Base-by-base conservation (phyloP, 2,888 invertebrate genomes). In the Hypomecis punctinalis region DNA sequence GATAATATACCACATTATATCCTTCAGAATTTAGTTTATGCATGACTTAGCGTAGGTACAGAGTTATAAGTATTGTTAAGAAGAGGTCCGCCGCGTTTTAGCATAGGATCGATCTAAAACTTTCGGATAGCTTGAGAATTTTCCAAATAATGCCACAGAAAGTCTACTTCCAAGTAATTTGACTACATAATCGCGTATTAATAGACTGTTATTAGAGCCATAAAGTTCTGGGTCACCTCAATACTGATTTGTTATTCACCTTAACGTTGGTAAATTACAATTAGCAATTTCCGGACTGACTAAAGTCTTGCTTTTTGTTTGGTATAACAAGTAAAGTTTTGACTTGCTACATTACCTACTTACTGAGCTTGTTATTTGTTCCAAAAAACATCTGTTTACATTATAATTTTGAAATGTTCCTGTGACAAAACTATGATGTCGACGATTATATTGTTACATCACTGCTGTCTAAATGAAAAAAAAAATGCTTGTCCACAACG, bases 201-300 rank as follows among this genome's bases (percentile, higher is more conserved):
- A 66, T 66, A 66, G 52, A 63, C 65, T 62, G 66, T 64, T 68
- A 67, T 66, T 67, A 63, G 49, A 48, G 49, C 51, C 64, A 48
- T 56, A 63, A 59, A 62, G 63, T 73, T 73, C 62, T 71, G 56
- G 67, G 73, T 73, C 71, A 71, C 69, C 68, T 67, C 69, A 67
- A 68, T 67, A 71, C 62, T 63, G 67, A 66, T 66, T 64, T 66
- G 65, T 69, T 71, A 71, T 62, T 73, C 71, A 57, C 53, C 64
- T 61, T 70, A 69, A 68, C 59, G 68, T 61, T 64, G 66, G 63
- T 62, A 71, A 71, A 68, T 73, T 68, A 71, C 67, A 66, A 63
- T 69, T 68, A 65, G 67, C 57, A 71, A 73, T 72, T 69, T 67
- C 69, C 60, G 65, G 68, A 55, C 48, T 67, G 61, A 55, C 60